phyloP scores from a whole-genome alignment of 2,888 invertebrate species.

The Apodemia mormo region DNA sequence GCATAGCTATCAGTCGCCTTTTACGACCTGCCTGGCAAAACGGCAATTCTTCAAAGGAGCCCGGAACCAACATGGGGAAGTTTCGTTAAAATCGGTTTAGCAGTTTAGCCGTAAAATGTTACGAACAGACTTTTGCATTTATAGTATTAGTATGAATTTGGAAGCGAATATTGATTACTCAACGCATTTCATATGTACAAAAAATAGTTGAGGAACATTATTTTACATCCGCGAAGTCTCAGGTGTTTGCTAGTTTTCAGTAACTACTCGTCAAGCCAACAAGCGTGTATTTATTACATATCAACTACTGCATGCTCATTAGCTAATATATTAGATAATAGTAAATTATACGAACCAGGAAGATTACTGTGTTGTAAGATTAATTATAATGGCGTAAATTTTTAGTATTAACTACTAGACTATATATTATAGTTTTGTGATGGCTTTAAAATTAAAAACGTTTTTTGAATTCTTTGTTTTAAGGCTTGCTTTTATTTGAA shows the following conservation, averaged over 20 bases:
- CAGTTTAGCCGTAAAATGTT: too few relatives aligned
- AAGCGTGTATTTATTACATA: conserved; percentile 64
- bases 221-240: background rate
- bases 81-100: too few relatives aligned
- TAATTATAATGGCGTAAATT: conserved; percentile 34
- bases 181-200: background rate
- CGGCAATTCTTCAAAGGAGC: too few relatives aligned
- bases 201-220: background rate
- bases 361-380: conserved; percentile 55
- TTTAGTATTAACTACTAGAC: background rate
- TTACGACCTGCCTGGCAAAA: too few relatives aligned
- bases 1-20: too few relatives aligned
- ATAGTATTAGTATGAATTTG: too few relatives aligned
- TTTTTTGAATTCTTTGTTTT: too few relatives aligned
- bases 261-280: background rate
- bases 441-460: too few relatives aligned
- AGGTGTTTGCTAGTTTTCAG: background rate
- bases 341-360: conserved; percentile 69
- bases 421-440: background rate
- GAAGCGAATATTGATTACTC: conserved; percentile 9
- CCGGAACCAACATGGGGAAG: too few relatives aligned
- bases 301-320: conserved; percentile 64
- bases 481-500: too few relatives aligned
- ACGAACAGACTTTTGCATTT: too few relatives aligned
- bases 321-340: conserved; percentile 72